phyloP scores from a whole-genome alignment of 2,797 vertebrate species.

The Tapera naevia region DNA sequence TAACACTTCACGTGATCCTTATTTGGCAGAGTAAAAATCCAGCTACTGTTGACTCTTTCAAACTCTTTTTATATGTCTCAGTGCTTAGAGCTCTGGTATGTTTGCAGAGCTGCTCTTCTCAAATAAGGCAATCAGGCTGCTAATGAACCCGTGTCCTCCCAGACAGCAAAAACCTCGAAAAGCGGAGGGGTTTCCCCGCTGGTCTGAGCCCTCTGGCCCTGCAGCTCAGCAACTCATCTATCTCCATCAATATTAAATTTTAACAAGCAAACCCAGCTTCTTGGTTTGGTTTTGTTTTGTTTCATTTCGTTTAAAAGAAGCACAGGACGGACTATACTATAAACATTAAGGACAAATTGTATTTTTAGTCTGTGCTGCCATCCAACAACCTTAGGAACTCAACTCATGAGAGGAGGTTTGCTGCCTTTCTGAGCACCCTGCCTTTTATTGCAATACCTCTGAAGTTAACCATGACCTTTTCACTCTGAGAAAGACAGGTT shows the following conservation, averaged over 20 bases:
- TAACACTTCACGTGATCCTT: background rate
- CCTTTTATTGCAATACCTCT: background rate
- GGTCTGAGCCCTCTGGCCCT: background rate
- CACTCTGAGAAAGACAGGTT: background rate
- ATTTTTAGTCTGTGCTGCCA: background rate
- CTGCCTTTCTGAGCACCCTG: background rate
- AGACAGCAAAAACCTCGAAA: background rate
- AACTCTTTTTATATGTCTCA: slow-evolving; percentile 35
- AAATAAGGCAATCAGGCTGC: slow-evolving; percentile 45
- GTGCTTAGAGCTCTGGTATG: slow-evolving; percentile 31
- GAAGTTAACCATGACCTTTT: background rate
- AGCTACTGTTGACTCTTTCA: slow-evolving; percentile 40
- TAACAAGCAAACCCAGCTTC: background rate
- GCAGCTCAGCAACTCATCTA: background rate
- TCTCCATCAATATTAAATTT: background rate
- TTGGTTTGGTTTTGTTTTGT: background rate
- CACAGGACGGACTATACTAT: background rate
- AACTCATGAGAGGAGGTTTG: background rate
- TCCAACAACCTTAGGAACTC: background rate
- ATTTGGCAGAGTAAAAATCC: background rate
- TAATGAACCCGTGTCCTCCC: fast-evolving
- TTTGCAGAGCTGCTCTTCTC: slow-evolving; percentile 46
- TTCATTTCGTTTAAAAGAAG: background rate
- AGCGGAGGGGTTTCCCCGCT: background rate
- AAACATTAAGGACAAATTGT: background rate